Percentiles rank a stretch among this genome's conserved stretches.
These are phyloP conservation scores for Rhopalosiphum padi DNA, from an alignment of 1,140 invertebrate species.

Conservation along the genomic window DNA sequence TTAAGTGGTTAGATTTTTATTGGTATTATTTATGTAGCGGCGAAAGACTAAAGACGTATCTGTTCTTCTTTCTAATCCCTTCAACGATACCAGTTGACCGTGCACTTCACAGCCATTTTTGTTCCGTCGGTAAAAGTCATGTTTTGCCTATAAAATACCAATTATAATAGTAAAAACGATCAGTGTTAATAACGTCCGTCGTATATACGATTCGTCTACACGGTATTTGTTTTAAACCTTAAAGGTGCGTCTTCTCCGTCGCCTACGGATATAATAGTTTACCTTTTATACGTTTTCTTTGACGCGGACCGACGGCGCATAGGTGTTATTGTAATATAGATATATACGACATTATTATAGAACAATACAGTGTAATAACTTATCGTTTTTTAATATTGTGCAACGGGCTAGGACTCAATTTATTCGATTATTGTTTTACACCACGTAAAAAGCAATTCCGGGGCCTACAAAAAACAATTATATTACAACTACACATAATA, in stretches of 20 bases:
- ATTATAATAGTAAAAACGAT: neutral
- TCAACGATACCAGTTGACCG: neutral
- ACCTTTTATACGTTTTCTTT: neutral
- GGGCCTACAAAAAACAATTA: neutral
- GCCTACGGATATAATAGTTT: neutral
- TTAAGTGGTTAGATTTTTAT: too few relatives aligned
- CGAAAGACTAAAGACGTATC: neutral
- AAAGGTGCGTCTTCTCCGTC: neutral
- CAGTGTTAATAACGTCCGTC: neutral
- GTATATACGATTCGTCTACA: neutral
- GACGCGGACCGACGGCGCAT: neutral
- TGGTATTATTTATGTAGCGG: too few relatives aligned
- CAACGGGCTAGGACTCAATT: neutral
- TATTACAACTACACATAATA: neutral
- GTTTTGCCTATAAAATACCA: neutral
- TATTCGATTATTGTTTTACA: neutral
- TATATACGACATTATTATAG: conserved; percentile 5
- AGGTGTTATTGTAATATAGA: neutral
- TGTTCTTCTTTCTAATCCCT: neutral
- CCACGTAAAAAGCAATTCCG: neutral
- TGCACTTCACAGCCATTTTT: neutral
- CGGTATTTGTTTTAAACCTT: neutral
- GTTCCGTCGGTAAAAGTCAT: neutral
- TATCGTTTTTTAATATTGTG: neutral
- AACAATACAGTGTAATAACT: neutral